A percentile compares a stretch with the other conserved stretches of the same genome.
Evolutionary conservation across 2,888 invertebrate genomes (phyloP).

Genomic region (Altica lythri): DNA sequence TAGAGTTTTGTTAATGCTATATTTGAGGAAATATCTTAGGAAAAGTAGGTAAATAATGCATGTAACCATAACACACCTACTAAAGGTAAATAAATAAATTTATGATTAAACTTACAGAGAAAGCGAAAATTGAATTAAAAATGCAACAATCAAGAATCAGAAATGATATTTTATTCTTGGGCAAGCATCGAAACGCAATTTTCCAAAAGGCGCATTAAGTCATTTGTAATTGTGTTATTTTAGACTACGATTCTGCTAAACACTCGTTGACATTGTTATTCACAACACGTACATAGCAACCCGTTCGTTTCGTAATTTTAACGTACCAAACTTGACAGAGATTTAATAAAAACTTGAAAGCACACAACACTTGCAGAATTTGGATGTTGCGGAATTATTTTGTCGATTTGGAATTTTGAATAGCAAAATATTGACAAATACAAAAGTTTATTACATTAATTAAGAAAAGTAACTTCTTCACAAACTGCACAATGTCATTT

Average conservation of each 20-base stretch:
- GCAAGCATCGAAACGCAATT: conserved; percentile 32
- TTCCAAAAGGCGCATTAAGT: conserved; percentile 38
- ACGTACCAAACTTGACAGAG: conserved; percentile 19
- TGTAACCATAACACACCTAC: too few relatives aligned
- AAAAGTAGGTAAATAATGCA: too few relatives aligned
- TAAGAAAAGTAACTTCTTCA: too few relatives aligned
- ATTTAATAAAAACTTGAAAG: conserved; percentile 25
- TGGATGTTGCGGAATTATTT: too few relatives aligned
- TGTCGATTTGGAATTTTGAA: too few relatives aligned
- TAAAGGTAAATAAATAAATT: too few relatives aligned
- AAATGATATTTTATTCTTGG: neutral
- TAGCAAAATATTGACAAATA: too few relatives aligned
- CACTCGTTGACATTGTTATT: conserved; percentile 37
- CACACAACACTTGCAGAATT: conserved; percentile 14
- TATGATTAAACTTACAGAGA: conserved; percentile 1
- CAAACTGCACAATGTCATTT: too few relatives aligned
- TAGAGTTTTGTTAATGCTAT: too few relatives aligned
- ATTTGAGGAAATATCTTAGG: too few relatives aligned
- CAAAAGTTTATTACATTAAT: too few relatives aligned
- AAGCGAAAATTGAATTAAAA: conserved; percentile 1
- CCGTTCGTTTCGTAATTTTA: conserved; percentile 21
- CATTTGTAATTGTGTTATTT: conserved; percentile 40
- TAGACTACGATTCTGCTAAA: conserved; percentile 36
- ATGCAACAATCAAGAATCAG: conserved; percentile 9
- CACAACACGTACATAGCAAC: conserved; percentile 28